Base-by-base conservation (phyloP, 2,113 vertebrate species). In the Oryzias celebensis region DNA sequence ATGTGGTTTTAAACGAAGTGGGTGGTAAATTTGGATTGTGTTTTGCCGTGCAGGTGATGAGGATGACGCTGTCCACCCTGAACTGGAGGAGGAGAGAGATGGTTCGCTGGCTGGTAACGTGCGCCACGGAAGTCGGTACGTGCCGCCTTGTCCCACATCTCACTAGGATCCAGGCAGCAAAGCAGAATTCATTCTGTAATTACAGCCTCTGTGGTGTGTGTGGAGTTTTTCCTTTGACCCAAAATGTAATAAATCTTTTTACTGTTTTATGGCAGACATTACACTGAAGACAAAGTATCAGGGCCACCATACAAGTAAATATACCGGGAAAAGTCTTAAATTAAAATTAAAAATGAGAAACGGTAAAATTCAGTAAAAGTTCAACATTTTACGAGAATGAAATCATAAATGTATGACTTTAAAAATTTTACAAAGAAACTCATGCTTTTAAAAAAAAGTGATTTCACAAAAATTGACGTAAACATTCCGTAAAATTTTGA, bases 71-170 rank as follows among this genome's bases (percentile, higher is more conserved):
- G 75, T 98, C 96, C 77, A 98, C 97, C 2, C 93, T 99, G 73
- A 99, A 99, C 89, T 99, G 97, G 97, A 93, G 97, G 64, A 93
- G 97, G 66, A 92, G 96, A 64, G 97, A 99, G 88, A 98, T 99
- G 97, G 97, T 98, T 70, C 95, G 97, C 83, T 99, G 97, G 97
- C 88, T 99, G 81, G 97, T 99, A 76, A 99, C 97, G 0, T 98
- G 96, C 0, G 97, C 97, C 62, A 99, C 97, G 0, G 97, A 98
- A 97, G 96, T 99, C 43, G 97, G 97, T 98, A 89, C 74, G 97
- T 95, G 70, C 49, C 24, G 7, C 55, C 0, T 23, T 52, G 22
- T 12, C 43, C 43, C 10, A 44, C 45, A 46, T 22, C 14, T 4
- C 22, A 49, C 10, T 22, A 23, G 24, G 36, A 45, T 28, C 12